These are phyloP conservation scores for Thaleichthys pacificus DNA, from an alignment of 2,797 vertebrate genomes.

Conservation along the genomic window DNA sequence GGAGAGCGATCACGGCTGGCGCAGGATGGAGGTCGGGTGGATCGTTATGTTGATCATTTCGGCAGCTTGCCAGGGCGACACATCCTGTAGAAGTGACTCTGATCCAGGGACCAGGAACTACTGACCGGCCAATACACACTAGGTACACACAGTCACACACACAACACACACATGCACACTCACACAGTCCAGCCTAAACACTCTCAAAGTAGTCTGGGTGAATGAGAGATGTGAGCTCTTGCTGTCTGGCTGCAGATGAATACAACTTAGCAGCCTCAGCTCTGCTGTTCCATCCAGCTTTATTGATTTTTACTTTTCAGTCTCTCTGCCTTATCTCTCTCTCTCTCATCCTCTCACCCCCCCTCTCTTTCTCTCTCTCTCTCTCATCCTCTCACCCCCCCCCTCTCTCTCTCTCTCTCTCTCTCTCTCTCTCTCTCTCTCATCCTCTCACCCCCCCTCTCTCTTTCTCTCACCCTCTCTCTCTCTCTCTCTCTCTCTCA, in stretches of 20 bases:
- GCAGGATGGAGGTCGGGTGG: slow-evolving; percentile 20
- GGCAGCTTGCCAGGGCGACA: background rate
- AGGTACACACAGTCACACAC: background rate
- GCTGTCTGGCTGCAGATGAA: slow-evolving; percentile 7
- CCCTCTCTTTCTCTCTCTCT: slow-evolving; percentile 16
- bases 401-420: slow-evolving; percentile 49
- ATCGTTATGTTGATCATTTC: slow-evolving; percentile 16
- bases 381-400: slow-evolving; percentile 37
- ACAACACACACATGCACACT: background rate
- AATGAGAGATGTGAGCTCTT: slow-evolving; percentile 5
- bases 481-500: slow-evolving; percentile 21
- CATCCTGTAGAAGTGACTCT: too few relatives aligned
- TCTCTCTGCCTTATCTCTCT: slow-evolving; percentile 44
- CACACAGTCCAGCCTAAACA: background rate
- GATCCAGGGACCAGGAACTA: too few relatives aligned
- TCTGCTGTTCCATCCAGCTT: slow-evolving; percentile 53
- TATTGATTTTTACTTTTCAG: slow-evolving; percentile 76
- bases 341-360: slow-evolving; percentile 44
- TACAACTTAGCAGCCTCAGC: slow-evolving; percentile 68
- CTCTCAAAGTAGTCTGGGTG: background rate
- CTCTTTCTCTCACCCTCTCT: background rate
- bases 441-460: slow-evolving; percentile 50
- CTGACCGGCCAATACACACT: background rate
- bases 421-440: slow-evolving; percentile 16
- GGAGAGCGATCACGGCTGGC: background rate